Evolutionary conservation across 1,140 invertebrate species (phyloP), one percentile per base, ranked within the genome.

Genomic region (Atta colombica): DNA sequence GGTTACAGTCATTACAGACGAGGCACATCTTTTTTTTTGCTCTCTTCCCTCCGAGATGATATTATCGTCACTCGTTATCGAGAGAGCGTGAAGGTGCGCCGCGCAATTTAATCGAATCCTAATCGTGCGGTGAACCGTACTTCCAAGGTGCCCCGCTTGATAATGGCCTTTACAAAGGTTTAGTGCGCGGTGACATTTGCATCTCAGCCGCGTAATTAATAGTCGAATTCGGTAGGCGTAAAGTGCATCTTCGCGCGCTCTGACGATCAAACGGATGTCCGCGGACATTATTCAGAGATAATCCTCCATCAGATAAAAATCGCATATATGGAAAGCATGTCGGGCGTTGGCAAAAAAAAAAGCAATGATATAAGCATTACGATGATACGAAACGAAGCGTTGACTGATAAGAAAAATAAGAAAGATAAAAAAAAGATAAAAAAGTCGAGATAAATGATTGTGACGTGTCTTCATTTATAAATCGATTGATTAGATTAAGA

Each of bases 121-220:
- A 82, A 84, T 75, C 69, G 28, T 45, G 55, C 55, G 25, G n/a
- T 25, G 55, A 75, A 84, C 80, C 80, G 28, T 75, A 58, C 69
- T 75, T 84, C 69, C 71, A 51, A 60, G 69, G 80, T 35, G 55
- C 12, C 0, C n/a, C n/a, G 53, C 28, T 68, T 55, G 49, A 55
- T 31, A 35, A 81, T 28, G 69, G 49, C n/a, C 72, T 75, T 84
- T 74, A 61, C 58, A 84, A 84, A 82, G 68, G 35, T 72, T 80
- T 14, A 10, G 6, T 51, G 55, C 63, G 69, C 80, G 49, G 18
- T 82, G 80, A 82, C 68, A 82, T 82, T 84, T 84, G 45, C 80
- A 21, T 63, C 80, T 28, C 39, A 45, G 14, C 28, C 51, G 39
- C 39, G 25, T 51, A 55, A 74, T 75, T 71, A 61, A 82, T 28